Base-by-base conservation (phyloP, 2,113 vertebrate species). In the Pyxicephalus adspersus region DNA sequence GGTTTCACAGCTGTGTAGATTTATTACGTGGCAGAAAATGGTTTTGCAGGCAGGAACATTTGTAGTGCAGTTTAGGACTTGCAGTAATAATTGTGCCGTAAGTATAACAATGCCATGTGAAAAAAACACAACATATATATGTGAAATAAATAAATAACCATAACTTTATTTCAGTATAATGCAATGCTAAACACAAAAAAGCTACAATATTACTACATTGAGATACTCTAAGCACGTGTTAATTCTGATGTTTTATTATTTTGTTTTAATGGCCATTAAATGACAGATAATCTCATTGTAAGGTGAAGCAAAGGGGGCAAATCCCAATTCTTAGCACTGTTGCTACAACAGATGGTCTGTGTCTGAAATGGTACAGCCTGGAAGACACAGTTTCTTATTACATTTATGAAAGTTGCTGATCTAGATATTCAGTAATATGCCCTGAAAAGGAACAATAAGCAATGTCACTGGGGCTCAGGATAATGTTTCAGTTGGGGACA, bases 261-360 rank as follows among this genome's bases (percentile, higher is more conserved):
- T n/a, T 92, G 91, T 94, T 91, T 93, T 92, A 93, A 93, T 92
- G 91, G 89, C 90, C 91, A 93, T 29, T 91, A 94, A 93, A 93
- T 92, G 91, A 91, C 89, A 89, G 88, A 91, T 94, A 92, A 94
- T 94, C 92, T 92, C 91, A 88, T 92, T 92, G 90, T 88, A 89
- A 94, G 91, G 91, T 94, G 93, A 94, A 93, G 91, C 86, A 89
- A 84, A 90, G 90, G 91, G 91, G 90, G 90, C 90, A 93, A 91
- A 93, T 92, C 91, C 90, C 91, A 91, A 88, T 89, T 89, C 84
- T 86, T 89, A 87, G 85, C 19, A 45, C 63, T 71, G 67, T 31
- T 80, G 20, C 78, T 73, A 88, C 90, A 92, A 90, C 93, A 94
- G 93, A 94, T 94, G 93, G 92, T 88, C 91, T 91, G 91, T 93